Evolutionary conservation across 2,888 invertebrate species (phyloP).

Genomic region (Luffia ferchaultella): DNA sequence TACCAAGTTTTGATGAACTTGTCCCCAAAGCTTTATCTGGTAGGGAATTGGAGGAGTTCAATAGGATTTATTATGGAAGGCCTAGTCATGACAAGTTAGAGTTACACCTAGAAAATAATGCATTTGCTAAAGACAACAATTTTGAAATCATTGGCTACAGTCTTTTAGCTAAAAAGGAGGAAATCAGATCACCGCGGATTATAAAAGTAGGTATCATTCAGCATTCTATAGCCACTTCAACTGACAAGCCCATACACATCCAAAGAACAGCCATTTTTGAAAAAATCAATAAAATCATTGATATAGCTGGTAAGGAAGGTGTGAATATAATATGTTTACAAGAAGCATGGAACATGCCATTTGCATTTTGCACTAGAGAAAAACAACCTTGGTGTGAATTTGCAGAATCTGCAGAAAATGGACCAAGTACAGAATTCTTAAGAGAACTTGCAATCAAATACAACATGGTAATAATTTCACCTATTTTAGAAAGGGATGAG

Average conservation of each 20-base stretch:
- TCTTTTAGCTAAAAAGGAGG: constrained; percentile 75
- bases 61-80: constrained; percentile 82
- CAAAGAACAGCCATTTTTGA: constrained; percentile 83
- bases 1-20: constrained; percentile 39
- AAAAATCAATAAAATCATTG: constrained; percentile 77
- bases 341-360: constrained; percentile 99
- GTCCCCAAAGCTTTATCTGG: constrained; percentile 27
- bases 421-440: constrained; percentile 85
- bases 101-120: constrained; percentile 51
- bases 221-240: constrained; percentile 80
- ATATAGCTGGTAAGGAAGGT: constrained; percentile 76
- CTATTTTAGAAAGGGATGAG: constrained; percentile 94
- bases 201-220: constrained; percentile 90
- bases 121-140: constrained; percentile 55
- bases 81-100: constrained; percentile 58
- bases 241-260: constrained; percentile 74
- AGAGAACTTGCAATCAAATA: constrained; percentile 79
- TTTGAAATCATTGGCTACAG: constrained; percentile 82
- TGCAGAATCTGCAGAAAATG: constrained; percentile 87
- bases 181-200: constrained; percentile 72
- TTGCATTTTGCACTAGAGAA: constrained; percentile 97
- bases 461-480: constrained; percentile 94
- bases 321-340: constrained; percentile 95
- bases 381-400: constrained; percentile 98
- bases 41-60: constrained; percentile 70